Base-by-base conservation (phyloP, 2,113 vertebrate species). In the Dicaeum eximium region DNA sequence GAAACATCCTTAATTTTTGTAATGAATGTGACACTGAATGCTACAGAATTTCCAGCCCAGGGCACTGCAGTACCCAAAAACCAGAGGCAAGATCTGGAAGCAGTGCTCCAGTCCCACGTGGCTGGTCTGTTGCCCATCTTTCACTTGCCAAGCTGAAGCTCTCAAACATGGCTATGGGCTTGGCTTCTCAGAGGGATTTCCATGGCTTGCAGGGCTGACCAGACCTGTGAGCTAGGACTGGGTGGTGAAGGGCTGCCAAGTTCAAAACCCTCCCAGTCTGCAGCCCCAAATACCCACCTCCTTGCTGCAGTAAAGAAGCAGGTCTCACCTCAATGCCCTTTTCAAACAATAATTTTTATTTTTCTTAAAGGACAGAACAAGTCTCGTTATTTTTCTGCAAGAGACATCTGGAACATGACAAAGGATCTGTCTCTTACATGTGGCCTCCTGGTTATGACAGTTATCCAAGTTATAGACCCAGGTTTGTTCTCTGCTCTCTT, bases 1-100 rank as follows among this genome's bases (percentile, higher is more conserved):
- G 92, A 54, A 83, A 64, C 71, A 90, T 78, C 47, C 22, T 78
- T 93, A 92, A 62, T 82, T 94, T 95, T 90, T 62, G 60, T 94
- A 90, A 73, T 73, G 66, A 88, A 77, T 86, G 67, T 93, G 91
- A 86, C 8, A 50, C 62, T 88, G 60, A 74, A 56, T 35, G 73
- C 57, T 72, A 82, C 44, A 77, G 78, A 78, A 77, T 95, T 94
- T 93, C 66, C 70, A 91, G 70, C 47, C 62, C 2, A 9, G 37
- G 42, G 54, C 54, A 91, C 70, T 85, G 67, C 74, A 91, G 58
- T 58, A 77, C 47, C 62, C 81, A 51, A 72, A 87, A 92, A 12
- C 11, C 58, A 83, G 74, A 95, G 30, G 78, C 27, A 50, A 90
- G 66, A 64, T 57, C 40, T 85, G 62, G 48, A 89, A 70, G 44